phyloP scores from a whole-genome alignment of 2,113 vertebrate genomes.

The Lanius ludovicianus region DNA sequence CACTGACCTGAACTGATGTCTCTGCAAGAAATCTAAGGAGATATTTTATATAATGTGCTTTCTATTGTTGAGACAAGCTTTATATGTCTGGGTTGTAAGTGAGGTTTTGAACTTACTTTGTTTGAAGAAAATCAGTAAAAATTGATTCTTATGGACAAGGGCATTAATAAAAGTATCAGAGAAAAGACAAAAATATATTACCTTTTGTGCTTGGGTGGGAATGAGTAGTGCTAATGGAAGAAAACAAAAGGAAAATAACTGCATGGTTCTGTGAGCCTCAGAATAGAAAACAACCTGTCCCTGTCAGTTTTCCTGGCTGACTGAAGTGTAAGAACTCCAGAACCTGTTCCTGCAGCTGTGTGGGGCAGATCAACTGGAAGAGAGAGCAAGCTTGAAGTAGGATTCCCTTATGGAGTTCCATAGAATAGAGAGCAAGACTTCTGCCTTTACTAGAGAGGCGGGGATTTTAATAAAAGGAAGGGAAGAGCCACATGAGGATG shows the following conservation, averaged over 20 bases:
- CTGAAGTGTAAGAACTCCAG: neutral
- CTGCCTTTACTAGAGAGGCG: neutral
- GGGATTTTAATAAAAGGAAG: neutral
- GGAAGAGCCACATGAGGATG: neutral
- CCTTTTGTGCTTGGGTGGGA: neutral
- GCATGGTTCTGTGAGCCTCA: neutral
- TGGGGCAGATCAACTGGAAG: neutral
- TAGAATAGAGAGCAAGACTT: neutral
- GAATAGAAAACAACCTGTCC: neutral
- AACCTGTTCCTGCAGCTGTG: neutral
- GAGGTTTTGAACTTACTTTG: neutral
- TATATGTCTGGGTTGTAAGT: neutral
- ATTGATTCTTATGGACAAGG: neutral
- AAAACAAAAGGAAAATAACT: neutral
- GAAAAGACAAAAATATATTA: neutral
- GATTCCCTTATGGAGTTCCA: neutral
- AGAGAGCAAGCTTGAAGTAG: neutral
- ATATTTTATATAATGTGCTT: neutral
- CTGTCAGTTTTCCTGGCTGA: neutral
- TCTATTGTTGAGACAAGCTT: neutral
- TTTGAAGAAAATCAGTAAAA: neutral
- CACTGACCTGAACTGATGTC: neutral
- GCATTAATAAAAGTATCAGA: neutral
- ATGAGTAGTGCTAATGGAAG: neutral
- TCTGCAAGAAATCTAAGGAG: neutral